These are phyloP conservation scores for Mamestra brassicae DNA, from an alignment of 2,888 invertebrate genomes.

Conservation along the genomic window DNA sequence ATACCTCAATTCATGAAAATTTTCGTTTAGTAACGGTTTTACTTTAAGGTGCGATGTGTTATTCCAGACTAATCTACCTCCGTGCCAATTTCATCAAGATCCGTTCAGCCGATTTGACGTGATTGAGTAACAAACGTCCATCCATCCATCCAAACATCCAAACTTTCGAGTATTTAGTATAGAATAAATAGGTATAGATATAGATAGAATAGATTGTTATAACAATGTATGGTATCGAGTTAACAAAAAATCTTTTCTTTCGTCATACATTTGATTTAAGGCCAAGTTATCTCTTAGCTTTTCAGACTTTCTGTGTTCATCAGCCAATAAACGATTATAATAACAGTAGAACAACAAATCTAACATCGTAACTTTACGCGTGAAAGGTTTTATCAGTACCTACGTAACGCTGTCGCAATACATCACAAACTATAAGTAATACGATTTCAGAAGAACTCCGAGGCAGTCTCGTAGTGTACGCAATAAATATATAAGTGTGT, in stretches of 20 bases:
- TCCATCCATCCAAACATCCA: no score
- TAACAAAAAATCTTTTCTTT: not conserved
- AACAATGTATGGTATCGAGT: not conserved
- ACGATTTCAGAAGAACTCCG: not conserved
- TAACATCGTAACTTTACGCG: not conserved
- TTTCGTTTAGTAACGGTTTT: no score
- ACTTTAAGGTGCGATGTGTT: no score
- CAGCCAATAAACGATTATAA: not conserved
- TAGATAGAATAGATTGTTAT: not conserved
- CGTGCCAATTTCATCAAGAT: no score
- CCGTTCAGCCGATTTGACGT: no score
- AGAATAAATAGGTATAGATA: no score
- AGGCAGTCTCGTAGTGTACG: not conserved
- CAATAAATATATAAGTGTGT: constrained; percentile 8
- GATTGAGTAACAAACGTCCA: no score
- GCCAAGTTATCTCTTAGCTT: not conserved
- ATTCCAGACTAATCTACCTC: no score
- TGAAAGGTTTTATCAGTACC: not conserved
- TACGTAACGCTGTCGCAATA: not conserved
- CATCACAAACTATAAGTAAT: constrained; percentile 24
- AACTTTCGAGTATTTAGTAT: no score
- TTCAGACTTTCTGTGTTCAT: not conserved
- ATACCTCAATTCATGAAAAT: no score
- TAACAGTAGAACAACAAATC: not conserved
- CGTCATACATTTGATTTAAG: not conserved